Conservation (phyloP, 2,797 vertebrate species). For the Smutsia gigantea region DNA sequence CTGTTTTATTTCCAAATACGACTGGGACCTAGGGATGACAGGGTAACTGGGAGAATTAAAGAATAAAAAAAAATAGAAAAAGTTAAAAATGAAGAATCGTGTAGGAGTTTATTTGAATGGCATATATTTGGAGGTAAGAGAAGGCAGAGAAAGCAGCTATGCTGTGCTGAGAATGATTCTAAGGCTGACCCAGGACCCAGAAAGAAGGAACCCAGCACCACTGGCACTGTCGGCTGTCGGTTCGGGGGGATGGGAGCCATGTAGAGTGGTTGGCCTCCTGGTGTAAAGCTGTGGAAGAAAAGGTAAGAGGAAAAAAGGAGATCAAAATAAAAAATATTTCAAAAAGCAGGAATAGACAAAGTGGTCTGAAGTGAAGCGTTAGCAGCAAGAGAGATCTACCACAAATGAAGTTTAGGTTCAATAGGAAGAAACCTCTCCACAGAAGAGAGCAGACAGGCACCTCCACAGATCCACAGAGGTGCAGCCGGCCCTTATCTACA, state of each 20-base stretch:
- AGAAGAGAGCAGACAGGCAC: not conserved
- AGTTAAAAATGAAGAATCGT: not conserved
- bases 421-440: not conserved
- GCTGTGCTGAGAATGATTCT: not conserved
- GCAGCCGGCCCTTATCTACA: not conserved
- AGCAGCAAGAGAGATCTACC: not conserved
- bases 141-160: not conserved
- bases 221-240: not conserved
- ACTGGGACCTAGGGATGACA: not conserved
- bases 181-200: not conserved
- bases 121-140: not conserved
- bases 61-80: not conserved
- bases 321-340: not conserved
- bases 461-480: not conserved
- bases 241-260: not conserved
- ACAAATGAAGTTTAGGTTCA: not conserved
- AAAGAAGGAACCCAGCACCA: not conserved
- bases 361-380: not conserved
- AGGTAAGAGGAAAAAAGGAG: not conserved
- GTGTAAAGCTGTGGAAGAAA: not conserved
- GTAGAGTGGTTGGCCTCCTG: not conserved
- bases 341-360: constrained; percentile 3
- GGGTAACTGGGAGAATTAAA: not conserved
- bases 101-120: not conserved
- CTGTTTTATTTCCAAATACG: not conserved